Evolutionary conservation across 2,113 vertebrate species (phyloP), one percentile per base, ranked within the genome.

Genomic region (Heterochromis multidens): DNA sequence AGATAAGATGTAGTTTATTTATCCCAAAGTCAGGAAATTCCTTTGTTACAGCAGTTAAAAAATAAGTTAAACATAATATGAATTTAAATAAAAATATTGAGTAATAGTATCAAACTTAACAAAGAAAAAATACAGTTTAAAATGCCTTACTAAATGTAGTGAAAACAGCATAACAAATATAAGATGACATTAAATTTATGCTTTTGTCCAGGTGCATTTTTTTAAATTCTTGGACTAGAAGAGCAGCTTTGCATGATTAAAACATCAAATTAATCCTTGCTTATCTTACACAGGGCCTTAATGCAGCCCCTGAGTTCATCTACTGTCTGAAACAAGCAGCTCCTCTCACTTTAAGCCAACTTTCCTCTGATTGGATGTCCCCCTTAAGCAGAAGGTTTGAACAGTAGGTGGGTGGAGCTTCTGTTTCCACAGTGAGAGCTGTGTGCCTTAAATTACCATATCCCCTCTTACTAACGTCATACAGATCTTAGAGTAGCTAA

Each of bases 401-500:
- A 43, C 33, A 43, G 0, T 16, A 43, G 9, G 63, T 67, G 63
- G 63, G 35, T 25, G 63, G 63, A 67, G n/a, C 63, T 13, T 43
- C 0, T 17, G 0, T 25, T 40, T 67, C 40, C 63, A 43, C 35
- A 67, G 63, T 0, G 63, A 67, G 35, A 67, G 35, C 37, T 19
- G n/a, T 17, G 63, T 0, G 2, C 37, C 23, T 67, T 16, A 67
- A 43, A 67, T 17, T 37, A 7, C 16, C 6, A 16, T 49, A 17
- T 17, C 23, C 2, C 0, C 23, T 27, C 63, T 70, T 17, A 0
- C 14, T 70, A 8, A 70, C 0, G 2, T 70, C 0, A 9, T 40
- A 46, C 65, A 70, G 0, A 46, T 70, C 65, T 40, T 46, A 70
- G 8, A 46, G 65, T 46, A 46, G 23, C 0, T 65, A 70, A 16